Base-by-base conservation (phyloP, 2,888 invertebrate genomes). In the Meteorus cinctellus region DNA sequence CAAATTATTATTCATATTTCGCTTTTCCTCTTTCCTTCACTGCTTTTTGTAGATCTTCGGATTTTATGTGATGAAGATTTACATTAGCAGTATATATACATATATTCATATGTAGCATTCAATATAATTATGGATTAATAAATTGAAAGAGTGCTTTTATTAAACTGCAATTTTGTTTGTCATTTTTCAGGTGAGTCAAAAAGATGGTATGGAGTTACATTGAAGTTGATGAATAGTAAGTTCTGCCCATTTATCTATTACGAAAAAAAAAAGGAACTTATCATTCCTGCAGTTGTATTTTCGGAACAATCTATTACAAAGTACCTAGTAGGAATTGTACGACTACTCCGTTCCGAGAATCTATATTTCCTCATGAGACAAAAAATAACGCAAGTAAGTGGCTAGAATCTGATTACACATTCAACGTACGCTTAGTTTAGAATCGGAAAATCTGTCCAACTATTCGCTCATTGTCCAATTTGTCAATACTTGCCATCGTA, bases 111-210 rank as follows among this genome's bases (percentile, higher is more conserved):
- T 16, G 12, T n/a, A 10, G 10, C 12, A 34, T 45, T 14, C 12
- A 4, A n/a, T n/a, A 16, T n/a, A 16, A 48, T 48, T n/a, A 48
- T n/a, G 16, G 2, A 48, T 48, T 16, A n/a, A 48, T 48, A n/a
- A 1, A 48, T 48, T 3, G n/a, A 4, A 3, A 0, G n/a, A 48
- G 3, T 48, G 16, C 12, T 8, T 41, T 24, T 55, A 55, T 55
- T 55, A 55, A 55, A 19, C 19, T 4, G 19, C 8, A 24, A 65
- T n/a, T 41, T 34, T 34, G 14, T n/a, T 41, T 65, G 12, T n/a
- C n/a, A 19, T 65, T 16, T 65, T 65, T 70, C 79, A 79, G 79
- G 79, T 79, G 78, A 79, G 79, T 78, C 66, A 65, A 71, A 71
- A 74, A 72, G 68, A 66, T 67, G 51, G 62, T 72, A 76, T 68